A percentile compares a stretch with the other conserved stretches of the same genome.
Evolutionary conservation across 2,113 vertebrate genomes (phyloP).

Genomic region (Rhineura floridana): DNA sequence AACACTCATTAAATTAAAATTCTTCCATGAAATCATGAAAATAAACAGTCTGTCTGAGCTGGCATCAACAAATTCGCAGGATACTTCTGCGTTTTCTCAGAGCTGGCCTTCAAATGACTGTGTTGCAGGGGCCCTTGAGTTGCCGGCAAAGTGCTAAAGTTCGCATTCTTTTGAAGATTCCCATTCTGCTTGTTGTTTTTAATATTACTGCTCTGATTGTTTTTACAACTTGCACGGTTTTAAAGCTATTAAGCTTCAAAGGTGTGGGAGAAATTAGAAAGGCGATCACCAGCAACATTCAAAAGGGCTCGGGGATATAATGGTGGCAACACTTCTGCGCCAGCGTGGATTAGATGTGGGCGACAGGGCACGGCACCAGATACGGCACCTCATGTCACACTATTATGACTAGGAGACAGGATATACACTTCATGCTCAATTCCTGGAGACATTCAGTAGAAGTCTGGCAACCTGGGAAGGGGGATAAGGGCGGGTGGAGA

Average conservation of each 20-base stretch:
- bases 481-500: not conserved
- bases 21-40: slow-evolving; percentile 96
- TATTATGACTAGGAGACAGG: slow-evolving; percentile 48
- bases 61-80: slow-evolving; percentile 90
- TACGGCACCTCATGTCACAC: slow-evolving; percentile 36
- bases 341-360: slow-evolving; percentile 47
- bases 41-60: slow-evolving; percentile 96
- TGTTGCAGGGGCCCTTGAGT: slow-evolving; percentile 67
- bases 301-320: slow-evolving; percentile 42
- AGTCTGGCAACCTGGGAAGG: slow-evolving; percentile 23
- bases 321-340: slow-evolving; percentile 22
- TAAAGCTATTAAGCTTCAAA: slow-evolving; percentile 89
- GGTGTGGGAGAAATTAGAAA: slow-evolving; percentile 77
- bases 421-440: slow-evolving; percentile 36
- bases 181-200: slow-evolving; percentile 83
- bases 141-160: slow-evolving; percentile 88
- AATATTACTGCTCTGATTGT: slow-evolving; percentile 86
- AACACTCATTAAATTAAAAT: slow-evolving; percentile 97
- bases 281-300: slow-evolving; percentile 67
- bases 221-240: slow-evolving; percentile 88
- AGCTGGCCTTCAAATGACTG: slow-evolving; percentile 71
- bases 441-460: slow-evolving; percentile 44
- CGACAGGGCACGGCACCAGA: slow-evolving; percentile 24
- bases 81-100: slow-evolving; percentile 91
- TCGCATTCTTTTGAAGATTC: slow-evolving; percentile 79